Evolutionary conservation across 1,140 invertebrate species (phyloP).

Genomic region (Proales similis): DNA sequence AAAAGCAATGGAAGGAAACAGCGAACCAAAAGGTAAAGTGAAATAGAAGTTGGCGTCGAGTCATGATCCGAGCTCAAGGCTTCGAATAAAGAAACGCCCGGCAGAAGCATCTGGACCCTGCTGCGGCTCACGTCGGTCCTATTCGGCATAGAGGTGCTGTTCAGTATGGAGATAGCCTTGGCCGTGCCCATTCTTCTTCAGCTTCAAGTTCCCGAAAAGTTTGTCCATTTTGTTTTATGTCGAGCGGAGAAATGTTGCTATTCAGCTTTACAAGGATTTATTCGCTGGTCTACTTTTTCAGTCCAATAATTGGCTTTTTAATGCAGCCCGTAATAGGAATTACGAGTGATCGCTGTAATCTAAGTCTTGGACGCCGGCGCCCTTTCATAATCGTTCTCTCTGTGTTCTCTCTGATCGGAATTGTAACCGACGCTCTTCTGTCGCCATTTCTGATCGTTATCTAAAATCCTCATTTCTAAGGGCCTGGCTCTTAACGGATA

Average conservation of each 20-base stretch:
- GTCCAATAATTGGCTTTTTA: conserved; percentile 36
- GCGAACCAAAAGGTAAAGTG: no score
- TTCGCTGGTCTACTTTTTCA: conserved; percentile 31
- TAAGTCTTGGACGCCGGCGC: conserved; percentile 48
- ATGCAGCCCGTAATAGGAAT: conserved; percentile 23
- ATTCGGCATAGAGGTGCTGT: conserved; percentile 36
- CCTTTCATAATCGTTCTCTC: conserved; percentile 50
- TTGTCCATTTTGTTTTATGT: no score
- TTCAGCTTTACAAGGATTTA: conserved; percentile 12
- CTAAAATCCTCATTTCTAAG: no score
- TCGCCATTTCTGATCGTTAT: no score
- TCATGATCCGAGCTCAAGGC: no score
- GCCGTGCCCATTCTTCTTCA: conserved; percentile 32
- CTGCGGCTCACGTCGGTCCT: conserved; percentile 10
- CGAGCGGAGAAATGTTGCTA: background rate
- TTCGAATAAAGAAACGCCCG: conserved; percentile 27
- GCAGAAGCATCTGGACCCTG: conserved; percentile 15
- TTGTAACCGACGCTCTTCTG: no score
- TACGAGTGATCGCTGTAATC: conserved; percentile 50
- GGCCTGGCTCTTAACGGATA: conserved; percentile 15
- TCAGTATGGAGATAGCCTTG: conserved; percentile 27
- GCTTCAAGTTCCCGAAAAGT: conserved; percentile 33
- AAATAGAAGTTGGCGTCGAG: no score
- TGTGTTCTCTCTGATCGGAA: conserved; percentile 10
- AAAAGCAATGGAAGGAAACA: no score